Evolutionary conservation across 2,113 vertebrate species (phyloP).

Genomic region (Colistium nudipinnis): DNA sequence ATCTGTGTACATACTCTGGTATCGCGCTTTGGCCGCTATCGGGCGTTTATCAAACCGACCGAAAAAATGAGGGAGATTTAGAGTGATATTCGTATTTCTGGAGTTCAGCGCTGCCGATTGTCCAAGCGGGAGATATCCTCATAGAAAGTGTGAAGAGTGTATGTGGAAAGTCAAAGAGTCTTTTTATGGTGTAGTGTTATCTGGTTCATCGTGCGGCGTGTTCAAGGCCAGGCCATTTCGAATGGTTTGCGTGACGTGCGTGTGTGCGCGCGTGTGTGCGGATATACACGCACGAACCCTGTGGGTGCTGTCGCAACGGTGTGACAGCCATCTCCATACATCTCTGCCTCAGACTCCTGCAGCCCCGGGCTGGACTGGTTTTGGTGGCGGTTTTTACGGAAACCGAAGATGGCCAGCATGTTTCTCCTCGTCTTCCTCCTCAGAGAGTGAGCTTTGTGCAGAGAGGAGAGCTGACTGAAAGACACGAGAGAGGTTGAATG

Average conservation of each 20-base stretch:
- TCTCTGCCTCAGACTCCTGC: conserved; percentile 62
- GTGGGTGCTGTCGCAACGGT: conserved; percentile 70
- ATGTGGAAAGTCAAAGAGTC: background rate
- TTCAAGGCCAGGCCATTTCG: conserved; percentile 33
- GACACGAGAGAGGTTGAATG: conserved; percentile 34
- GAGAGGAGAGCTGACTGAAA: conserved; percentile 75
- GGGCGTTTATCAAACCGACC: conserved; percentile 35
- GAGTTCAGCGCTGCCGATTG: conserved; percentile 13
- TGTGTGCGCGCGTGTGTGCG: background rate
- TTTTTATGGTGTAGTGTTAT: background rate
- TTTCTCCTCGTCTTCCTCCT: conserved; percentile 81
- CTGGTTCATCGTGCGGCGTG: background rate
- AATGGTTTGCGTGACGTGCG: background rate
- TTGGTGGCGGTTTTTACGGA: conserved; percentile 79
- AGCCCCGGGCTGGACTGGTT: conserved; percentile 65
- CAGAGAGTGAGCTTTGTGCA: conserved; percentile 80
- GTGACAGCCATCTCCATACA: conserved; percentile 70
- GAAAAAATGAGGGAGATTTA: conserved; percentile 37
- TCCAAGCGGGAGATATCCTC: background rate
- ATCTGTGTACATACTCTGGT: conserved; percentile 63
- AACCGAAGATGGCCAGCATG: conserved; percentile 80
- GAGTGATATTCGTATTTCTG: conserved; percentile 43
- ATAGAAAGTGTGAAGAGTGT: conserved; percentile 12
- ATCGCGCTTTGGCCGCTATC: conserved; percentile 44
- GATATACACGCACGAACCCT: conserved; percentile 62